phyloP scores from a whole-genome alignment of 1,140 invertebrate species.

The Harpegnathos saltator region DNA sequence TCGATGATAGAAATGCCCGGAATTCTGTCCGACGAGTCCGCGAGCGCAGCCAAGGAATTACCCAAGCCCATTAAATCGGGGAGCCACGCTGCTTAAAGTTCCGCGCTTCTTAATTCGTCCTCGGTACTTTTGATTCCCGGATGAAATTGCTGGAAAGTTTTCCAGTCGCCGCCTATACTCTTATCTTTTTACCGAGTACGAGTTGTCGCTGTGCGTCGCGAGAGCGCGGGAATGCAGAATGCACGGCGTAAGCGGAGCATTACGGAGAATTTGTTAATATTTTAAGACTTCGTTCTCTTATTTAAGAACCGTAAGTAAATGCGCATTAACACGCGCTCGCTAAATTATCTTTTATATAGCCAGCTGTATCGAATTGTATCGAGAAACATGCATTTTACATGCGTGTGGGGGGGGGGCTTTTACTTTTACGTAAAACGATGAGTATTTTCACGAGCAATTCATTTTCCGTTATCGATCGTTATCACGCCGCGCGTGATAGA shows the following conservation, averaged over 20 bases:
- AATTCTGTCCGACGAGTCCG: slow-evolving; percentile 62
- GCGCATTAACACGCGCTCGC: neutral
- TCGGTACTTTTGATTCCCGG: slow-evolving; percentile 3
- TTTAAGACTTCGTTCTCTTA: slow-evolving; percentile 13
- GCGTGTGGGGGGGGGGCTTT: no score
- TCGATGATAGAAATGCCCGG: slow-evolving; percentile 69
- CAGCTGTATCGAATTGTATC: neutral
- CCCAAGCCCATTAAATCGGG: slow-evolving; percentile 73
- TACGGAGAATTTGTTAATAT: slow-evolving; percentile 29
- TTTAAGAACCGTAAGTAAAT: slow-evolving; percentile 10
- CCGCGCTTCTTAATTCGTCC: neutral
- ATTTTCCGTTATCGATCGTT: no score
- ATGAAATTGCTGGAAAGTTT: slow-evolving; percentile 18
- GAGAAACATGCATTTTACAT: neutral
- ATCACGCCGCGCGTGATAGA: neutral
- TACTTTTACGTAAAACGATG: neutral
- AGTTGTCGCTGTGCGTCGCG: neutral
- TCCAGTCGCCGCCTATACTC: neutral
- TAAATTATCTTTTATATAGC: slow-evolving; percentile 2
- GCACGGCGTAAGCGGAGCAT: neutral
- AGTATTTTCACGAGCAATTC: neutral
- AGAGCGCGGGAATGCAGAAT: neutral
- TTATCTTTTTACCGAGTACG: slow-evolving; percentile 11
- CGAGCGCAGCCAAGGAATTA: slow-evolving; percentile 67
- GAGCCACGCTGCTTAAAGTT: slow-evolving; percentile 47